Evolutionary conservation across 1,140 invertebrate species (phyloP).

Genomic region (Drosophila elegans): DNA sequence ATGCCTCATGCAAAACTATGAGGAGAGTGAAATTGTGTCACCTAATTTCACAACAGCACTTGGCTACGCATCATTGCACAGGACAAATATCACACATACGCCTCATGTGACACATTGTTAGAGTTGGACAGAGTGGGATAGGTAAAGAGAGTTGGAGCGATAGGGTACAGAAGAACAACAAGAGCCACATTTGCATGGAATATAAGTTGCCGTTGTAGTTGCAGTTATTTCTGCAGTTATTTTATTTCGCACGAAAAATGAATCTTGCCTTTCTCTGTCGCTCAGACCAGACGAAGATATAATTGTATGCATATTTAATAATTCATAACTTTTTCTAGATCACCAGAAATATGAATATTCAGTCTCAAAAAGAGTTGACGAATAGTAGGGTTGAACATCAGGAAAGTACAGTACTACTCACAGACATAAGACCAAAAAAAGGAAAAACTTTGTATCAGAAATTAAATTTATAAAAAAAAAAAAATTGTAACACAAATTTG

Average conservation of each 20-base stretch:
- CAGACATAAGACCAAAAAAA: neutral
- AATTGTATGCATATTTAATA: conserved; percentile 81
- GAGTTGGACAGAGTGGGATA: conserved; percentile 15
- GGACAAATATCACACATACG: conserved; percentile 38
- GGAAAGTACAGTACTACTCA: conserved; percentile 8
- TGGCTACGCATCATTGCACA: conserved; percentile 65
- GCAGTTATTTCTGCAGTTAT: conserved; percentile 35
- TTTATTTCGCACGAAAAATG: conserved; percentile 37
- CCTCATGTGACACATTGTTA: conserved; percentile 40
- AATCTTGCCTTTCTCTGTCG: conserved; percentile 21
- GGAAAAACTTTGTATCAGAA: neutral
- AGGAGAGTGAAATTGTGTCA: conserved; percentile 68
- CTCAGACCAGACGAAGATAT: conserved; percentile 44
- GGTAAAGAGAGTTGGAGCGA: conserved; percentile 3
- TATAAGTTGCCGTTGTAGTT: conserved; percentile 46
- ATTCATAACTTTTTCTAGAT: conserved; percentile 77
- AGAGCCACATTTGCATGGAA: conserved; percentile 40
- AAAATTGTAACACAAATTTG: neutral
- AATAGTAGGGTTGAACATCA: conserved; percentile 26
- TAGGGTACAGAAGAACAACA: conserved; percentile 26
- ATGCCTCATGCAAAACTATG: conserved; percentile 34
- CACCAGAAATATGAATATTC: conserved; percentile 72
- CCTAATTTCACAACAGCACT: conserved; percentile 72
- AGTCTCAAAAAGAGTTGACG: conserved; percentile 47
- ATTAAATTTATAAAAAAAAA: neutral